Conservation (phyloP, 2,113 vertebrate species). For the Macroglossus sobrinus region DNA sequence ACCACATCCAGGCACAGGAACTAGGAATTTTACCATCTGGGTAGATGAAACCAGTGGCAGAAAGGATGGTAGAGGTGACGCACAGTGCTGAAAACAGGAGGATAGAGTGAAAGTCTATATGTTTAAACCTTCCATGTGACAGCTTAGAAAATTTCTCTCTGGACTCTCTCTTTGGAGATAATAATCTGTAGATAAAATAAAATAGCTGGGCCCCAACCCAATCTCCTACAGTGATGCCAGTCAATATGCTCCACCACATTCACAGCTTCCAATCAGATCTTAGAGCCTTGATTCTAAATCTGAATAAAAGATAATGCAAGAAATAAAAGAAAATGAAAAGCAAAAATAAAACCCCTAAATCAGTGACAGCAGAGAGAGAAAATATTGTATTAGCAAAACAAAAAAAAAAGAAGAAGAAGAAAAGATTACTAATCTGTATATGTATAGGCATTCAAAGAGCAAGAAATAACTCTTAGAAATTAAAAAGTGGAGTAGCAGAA, state of each 20-base stretch:
- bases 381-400: not conserved
- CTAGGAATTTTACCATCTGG: not conserved
- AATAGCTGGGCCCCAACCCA: not conserved
- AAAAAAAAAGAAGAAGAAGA: no score
- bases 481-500: not conserved
- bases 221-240: not conserved
- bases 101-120: not conserved
- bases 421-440: not conserved
- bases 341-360: not conserved
- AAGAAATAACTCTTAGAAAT: not conserved
- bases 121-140: not conserved
- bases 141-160: not conserved
- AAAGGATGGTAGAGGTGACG: not conserved
- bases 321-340: not conserved
- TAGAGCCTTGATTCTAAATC: not conserved
- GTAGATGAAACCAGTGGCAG: not conserved
- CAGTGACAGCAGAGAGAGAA: not conserved
- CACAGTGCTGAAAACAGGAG: not conserved
- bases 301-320: not conserved
- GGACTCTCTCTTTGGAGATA: not conserved
- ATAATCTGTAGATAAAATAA: not conserved
- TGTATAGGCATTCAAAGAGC: not conserved
- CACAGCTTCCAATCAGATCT: not conserved
- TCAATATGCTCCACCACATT: rapidly evolving
- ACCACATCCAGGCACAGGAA: not conserved